phyloP scores from a whole-genome alignment of 1,140 invertebrate species.

The Antheraea pernyi region DNA sequence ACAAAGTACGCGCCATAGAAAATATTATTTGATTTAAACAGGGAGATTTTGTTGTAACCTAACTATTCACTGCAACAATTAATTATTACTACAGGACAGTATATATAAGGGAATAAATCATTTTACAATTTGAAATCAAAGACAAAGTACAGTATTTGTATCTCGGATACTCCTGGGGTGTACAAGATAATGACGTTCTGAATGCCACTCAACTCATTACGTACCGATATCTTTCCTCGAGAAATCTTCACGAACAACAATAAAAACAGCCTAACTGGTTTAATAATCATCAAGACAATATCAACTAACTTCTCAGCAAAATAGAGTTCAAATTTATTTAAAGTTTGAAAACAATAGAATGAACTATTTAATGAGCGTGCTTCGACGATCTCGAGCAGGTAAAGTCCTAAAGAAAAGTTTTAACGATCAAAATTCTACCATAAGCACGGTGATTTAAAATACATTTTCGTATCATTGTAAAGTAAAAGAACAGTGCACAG shows the following conservation, averaged over 20 bases:
- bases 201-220: constrained; percentile 72
- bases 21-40: no score
- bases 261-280: constrained; percentile 28
- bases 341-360: constrained; percentile 31
- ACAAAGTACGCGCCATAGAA: no score
- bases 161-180: constrained; percentile 20
- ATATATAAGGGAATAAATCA: no score
- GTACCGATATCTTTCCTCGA: constrained; percentile 64
- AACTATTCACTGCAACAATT: no score
- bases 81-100: no score
- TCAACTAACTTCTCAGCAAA: constrained; percentile 12
- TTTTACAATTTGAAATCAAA: not conserved
- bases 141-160: not conserved
- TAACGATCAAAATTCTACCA: constrained; percentile 19
- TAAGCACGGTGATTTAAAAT: not conserved
- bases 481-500: not conserved
- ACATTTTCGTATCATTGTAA: not conserved
- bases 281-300: constrained; percentile 22
- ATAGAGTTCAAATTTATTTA: constrained; percentile 27
- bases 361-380: constrained; percentile 66
- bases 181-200: constrained; percentile 65
- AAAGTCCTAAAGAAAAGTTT: constrained; percentile 35
- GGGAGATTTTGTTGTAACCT: no score
- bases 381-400: constrained; percentile 1
- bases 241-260: constrained; percentile 37